Base-by-base conservation (phyloP, 2,797 vertebrate species). In the Poecile montanus region DNA sequence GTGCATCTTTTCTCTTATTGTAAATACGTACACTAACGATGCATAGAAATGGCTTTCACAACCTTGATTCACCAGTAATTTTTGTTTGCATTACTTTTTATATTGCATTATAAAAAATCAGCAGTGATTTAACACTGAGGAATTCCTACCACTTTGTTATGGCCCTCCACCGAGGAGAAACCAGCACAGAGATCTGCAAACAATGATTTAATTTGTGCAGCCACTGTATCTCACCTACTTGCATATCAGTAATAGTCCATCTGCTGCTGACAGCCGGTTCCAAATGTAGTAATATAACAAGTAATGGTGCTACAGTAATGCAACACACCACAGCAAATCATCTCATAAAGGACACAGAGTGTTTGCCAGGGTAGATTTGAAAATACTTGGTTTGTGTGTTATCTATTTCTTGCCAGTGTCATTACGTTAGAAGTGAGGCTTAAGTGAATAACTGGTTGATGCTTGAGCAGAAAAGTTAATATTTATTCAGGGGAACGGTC, bases 231-330 rank as follows among this genome's bases (percentile, higher is more conserved):
- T 94, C 76, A 96, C 91, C 92, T 91, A 85, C 87, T 93, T 94
- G 38, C 48, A 13, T 86, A 91, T 81, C 91, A 86, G 73, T 93
- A 93, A 95, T 93, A 92, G 88, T 88, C 94, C 95, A 95, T 92
- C 94, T 97, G 94, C 91, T 96, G 73, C 85, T 83, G 86, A 57
- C 86, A 91, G 48, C 81, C 91, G 92, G 73, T 93, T 96, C 92
- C 91, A 94, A 87, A 63, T 8, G 18, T 47, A 58, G 58, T 48
- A 72, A 86, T 85, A 89, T 47, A 88, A 74, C 82, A 60, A 96
- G 73, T 60, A 88, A 88, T 94, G 63, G 48, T 90, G 80, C 72
- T 90, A 94, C 29, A 75, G 92, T 38, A 91, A 85, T 62, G 79
- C 68, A 89, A 76, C 65, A 73, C 54, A 93, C 73, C 79, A 45